Conservation (phyloP, 1,140 invertebrate species). For the Pararge aegeria region DNA sequence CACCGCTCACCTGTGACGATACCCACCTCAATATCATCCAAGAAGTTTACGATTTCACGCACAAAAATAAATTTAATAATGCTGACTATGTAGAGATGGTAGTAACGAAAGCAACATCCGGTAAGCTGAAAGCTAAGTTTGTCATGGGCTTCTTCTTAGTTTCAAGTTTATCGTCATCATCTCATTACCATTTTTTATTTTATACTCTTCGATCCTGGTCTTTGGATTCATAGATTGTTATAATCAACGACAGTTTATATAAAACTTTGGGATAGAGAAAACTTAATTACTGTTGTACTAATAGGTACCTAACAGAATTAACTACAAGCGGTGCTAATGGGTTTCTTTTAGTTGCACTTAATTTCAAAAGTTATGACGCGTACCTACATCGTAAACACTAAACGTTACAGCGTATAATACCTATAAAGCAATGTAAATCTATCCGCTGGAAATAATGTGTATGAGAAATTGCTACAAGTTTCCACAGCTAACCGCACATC, state of each 20-base stretch:
- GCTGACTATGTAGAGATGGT: not conserved
- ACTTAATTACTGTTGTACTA: too few relatives aligned
- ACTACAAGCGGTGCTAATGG: too few relatives aligned
- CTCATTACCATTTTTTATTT: too few relatives aligned
- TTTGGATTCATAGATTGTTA: too few relatives aligned
- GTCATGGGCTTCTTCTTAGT: too few relatives aligned
- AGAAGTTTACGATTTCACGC: conserved; percentile 2
- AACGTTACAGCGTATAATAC: conserved; percentile 14
- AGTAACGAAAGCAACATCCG: not conserved
- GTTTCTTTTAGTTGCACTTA: conserved; percentile 4
- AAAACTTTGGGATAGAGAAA: too few relatives aligned
- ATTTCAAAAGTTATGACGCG: conserved; percentile 16
- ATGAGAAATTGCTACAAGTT: conserved; percentile 14
- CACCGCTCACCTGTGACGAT: conserved; percentile 45
- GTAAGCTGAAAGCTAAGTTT: too few relatives aligned
- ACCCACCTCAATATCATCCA: conserved; percentile 13
- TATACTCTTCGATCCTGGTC: too few relatives aligned
- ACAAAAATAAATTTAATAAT: not conserved
- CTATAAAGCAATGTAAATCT: conserved; percentile 6
- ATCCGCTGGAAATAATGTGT: conserved; percentile 12
- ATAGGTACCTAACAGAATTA: too few relatives aligned
- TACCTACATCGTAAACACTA: conserved; percentile 20
- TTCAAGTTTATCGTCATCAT: too few relatives aligned
- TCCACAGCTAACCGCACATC: not conserved
- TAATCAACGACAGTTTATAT: too few relatives aligned